These are phyloP conservation scores for Epistrophe eligans DNA, from an alignment of 2,888 invertebrate species.

Conservation along the genomic window DNA sequence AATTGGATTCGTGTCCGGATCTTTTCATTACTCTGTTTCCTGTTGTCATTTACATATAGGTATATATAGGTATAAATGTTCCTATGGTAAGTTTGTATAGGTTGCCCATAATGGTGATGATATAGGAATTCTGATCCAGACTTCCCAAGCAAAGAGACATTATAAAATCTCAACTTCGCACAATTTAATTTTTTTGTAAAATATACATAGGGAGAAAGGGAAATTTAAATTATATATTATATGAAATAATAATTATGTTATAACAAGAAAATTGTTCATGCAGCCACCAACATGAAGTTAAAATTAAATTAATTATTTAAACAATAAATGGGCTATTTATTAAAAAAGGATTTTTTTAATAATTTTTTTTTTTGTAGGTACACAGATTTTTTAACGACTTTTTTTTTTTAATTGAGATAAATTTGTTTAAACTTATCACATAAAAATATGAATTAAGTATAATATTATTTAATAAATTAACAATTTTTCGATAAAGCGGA, in stretches of 20 bases:
- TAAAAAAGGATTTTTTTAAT: background rate
- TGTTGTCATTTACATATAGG: constrained; percentile 2
- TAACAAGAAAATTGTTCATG: constrained; percentile 42
- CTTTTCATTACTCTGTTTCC: constrained; percentile 17
- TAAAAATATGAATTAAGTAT: constrained; percentile 1
- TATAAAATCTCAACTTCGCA: background rate
- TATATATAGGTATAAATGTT: too few relatives aligned
- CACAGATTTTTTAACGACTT: background rate
- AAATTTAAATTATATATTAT: constrained; percentile 13
- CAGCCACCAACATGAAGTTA: constrained; percentile 9
- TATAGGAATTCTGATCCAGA: background rate
- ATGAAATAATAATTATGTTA: constrained; percentile 71
- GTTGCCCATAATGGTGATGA: background rate
- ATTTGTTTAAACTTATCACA: constrained; percentile 3
- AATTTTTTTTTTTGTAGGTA: background rate
- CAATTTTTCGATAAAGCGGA: background rate
- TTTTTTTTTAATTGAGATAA: constrained; percentile 16
- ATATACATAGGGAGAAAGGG: background rate
- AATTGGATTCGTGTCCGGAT: constrained; percentile 64
- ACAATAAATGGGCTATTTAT: constrained; percentile 35
- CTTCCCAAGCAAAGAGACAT: background rate
- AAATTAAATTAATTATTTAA: constrained; percentile 55
- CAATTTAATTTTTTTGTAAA: background rate
- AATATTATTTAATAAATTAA: background rate
- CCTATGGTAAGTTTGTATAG: background rate